Conservation (phyloP, 30 jellyfish, hydroid and myxozoan species). For the Rhopilema esculentum region DNA sequence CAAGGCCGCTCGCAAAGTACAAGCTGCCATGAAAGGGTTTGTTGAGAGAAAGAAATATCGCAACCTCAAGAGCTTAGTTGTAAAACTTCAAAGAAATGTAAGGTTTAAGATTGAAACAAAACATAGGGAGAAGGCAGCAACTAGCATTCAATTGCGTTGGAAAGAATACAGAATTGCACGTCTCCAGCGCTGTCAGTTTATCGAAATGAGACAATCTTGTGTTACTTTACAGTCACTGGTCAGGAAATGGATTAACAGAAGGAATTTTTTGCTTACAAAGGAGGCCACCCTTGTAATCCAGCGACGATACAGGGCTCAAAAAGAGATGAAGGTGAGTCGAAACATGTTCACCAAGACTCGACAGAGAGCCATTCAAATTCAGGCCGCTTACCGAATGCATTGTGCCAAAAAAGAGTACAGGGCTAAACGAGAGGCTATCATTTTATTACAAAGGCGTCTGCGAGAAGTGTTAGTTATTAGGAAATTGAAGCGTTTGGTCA, state of each 20-base stretch:
- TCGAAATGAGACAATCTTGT: conserved; percentile 30
- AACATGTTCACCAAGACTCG: neutral
- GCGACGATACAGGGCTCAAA: conserved; percentile 44
- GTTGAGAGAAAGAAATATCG: conserved; percentile 26
- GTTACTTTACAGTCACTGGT: conserved; percentile 21
- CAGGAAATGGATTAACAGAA: conserved; percentile 28
- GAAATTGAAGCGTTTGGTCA: neutral
- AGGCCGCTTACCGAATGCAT: conserved; percentile 46
- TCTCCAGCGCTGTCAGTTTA: conserved; percentile 11
- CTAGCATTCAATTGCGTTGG: conserved; percentile 48
- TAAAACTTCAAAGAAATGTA: conserved; percentile 2
- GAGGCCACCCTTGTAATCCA: conserved; percentile 47
- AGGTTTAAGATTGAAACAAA: conserved; percentile 8
- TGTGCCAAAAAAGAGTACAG: conserved; percentile 21
- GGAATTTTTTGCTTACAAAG: neutral
- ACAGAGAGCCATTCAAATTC: conserved; percentile 25
- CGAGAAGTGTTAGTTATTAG: conserved; percentile 27
- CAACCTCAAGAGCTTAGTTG: neutral
- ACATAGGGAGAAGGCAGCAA: conserved; percentile 38
- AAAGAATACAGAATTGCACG: conserved; percentile 23
- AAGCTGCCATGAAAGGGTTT: conserved; percentile 40
- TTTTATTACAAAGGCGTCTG: conserved; percentile 26
- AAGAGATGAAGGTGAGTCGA: conserved; percentile 6
- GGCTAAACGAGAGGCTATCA: conserved; percentile 6
- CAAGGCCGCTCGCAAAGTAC: conserved; percentile 65